These are phyloP conservation scores for Hydraecia micacea DNA, from an alignment of 2,888 invertebrate genomes.

Conservation along the genomic window DNA sequence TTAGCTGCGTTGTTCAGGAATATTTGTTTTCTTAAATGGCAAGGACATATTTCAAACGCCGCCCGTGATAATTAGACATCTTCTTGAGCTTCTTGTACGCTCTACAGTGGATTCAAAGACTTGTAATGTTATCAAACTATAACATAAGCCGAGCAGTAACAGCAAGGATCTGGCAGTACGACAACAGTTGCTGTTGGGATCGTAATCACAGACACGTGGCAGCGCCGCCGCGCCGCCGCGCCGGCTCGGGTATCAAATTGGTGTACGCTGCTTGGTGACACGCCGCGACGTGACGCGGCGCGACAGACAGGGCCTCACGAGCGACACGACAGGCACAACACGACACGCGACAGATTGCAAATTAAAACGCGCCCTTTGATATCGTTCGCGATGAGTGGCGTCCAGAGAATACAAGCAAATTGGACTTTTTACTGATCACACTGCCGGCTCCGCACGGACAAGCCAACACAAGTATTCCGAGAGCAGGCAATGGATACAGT, in stretches of 20 bases:
- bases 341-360: slow-evolving; percentile 41
- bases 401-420: slow-evolving; percentile 43
- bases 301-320: background rate
- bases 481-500: slow-evolving; percentile 29
- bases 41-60: background rate
- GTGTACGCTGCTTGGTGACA: slow-evolving; percentile 6
- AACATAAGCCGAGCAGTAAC: no score
- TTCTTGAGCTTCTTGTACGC: background rate
- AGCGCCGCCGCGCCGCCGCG: background rate
- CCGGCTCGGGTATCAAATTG: background rate
- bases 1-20: background rate
- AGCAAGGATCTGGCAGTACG: background rate
- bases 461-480: background rate
- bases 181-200: background rate
- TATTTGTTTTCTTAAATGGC: background rate
- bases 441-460: background rate
- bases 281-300: background rate
- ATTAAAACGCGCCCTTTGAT: slow-evolving; percentile 49
- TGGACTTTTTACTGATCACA: slow-evolving; percentile 37
- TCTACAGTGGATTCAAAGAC: background rate
- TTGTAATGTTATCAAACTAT: background rate
- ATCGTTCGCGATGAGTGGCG: slow-evolving; percentile 30
- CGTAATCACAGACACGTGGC: background rate
- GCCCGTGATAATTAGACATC: background rate
- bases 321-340: slow-evolving; percentile 3